These are phyloP conservation scores for Hydrophis major DNA, from an alignment of 2,797 vertebrate genomes.

Conservation along the genomic window DNA sequence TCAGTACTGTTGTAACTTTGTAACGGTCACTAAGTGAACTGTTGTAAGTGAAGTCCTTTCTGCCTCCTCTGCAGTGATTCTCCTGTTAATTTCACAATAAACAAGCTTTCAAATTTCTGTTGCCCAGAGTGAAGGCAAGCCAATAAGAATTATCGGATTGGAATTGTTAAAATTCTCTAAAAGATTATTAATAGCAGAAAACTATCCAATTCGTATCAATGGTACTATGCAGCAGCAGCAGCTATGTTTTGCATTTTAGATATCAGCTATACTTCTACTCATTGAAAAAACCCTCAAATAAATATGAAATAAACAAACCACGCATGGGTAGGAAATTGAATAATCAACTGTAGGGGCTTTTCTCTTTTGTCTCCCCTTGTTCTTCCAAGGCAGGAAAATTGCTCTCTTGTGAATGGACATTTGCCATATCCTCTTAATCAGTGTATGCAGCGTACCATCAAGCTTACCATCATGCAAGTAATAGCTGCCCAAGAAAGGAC, in stretches of 20 bases:
- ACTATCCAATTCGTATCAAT: slow-evolving; percentile 18
- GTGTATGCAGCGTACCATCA: slow-evolving; percentile 57
- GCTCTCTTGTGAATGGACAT: slow-evolving; percentile 64
- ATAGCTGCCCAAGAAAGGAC: slow-evolving; percentile 68
- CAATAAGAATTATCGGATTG: background rate
- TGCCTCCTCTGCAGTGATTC: background rate
- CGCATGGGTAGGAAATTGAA: background rate
- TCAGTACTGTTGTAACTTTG: too few relatives aligned
- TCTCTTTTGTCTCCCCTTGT: slow-evolving; percentile 35
- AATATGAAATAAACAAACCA: background rate
- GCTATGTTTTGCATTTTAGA: slow-evolving; percentile 30
- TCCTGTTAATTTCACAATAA: background rate
- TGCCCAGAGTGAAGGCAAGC: too few relatives aligned
- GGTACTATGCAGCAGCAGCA: background rate
- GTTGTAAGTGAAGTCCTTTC: background rate
- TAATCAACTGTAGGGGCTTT: slow-evolving; percentile 33
- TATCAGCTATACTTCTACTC: slow-evolving; percentile 37
- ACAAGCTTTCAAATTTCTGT: background rate
- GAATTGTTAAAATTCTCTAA: background rate
- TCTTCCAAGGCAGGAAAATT: slow-evolving; percentile 57
- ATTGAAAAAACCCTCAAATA: background rate
- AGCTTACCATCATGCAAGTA: slow-evolving; percentile 59
- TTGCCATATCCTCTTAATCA: slow-evolving; percentile 68
- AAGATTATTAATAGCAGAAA: slow-evolving; percentile 12
- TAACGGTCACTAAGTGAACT: too few relatives aligned